Conservation (phyloP, 2,113 vertebrate genomes). For the Bucco capensis region DNA sequence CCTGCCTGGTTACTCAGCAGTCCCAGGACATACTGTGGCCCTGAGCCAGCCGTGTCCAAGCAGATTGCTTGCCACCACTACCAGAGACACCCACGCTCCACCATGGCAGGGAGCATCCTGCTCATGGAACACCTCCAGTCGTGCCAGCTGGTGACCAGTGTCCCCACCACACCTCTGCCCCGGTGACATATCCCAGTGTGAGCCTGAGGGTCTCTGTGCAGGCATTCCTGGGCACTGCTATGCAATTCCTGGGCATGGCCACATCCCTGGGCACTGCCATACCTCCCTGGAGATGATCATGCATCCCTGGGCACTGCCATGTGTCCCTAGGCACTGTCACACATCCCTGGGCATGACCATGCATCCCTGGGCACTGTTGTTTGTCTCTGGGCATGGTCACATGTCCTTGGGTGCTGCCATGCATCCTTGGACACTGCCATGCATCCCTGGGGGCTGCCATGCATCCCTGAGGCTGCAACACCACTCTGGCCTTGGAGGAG, state of each 20-base stretch:
- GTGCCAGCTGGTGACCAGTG: background rate
- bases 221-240: background rate
- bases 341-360: background rate
- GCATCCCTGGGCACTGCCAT: background rate
- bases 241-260: background rate
- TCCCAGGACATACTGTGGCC: background rate
- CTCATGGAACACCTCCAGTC: rapidly evolving
- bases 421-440: background rate
- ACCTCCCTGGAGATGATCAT: background rate
- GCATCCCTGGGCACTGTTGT: background rate
- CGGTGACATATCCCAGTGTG: rapidly evolving
- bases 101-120: rapidly evolving
- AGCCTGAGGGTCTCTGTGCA: background rate
- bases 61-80: no score
- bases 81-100: background rate
- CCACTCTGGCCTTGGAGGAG: background rate
- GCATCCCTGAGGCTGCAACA: background rate
- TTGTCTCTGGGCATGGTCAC: background rate
- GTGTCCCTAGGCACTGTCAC: background rate
- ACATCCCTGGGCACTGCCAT: background rate
- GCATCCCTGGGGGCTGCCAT: background rate
- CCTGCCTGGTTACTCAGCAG: constrained; percentile 48
- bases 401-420: background rate
- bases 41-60: background rate
- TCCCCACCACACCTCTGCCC: background rate